A percentile compares a stretch with the other conserved stretches of the same genome.
Evolutionary conservation across 2,113 vertebrate genomes (phyloP).

Genomic region (Sula dactylatra): DNA sequence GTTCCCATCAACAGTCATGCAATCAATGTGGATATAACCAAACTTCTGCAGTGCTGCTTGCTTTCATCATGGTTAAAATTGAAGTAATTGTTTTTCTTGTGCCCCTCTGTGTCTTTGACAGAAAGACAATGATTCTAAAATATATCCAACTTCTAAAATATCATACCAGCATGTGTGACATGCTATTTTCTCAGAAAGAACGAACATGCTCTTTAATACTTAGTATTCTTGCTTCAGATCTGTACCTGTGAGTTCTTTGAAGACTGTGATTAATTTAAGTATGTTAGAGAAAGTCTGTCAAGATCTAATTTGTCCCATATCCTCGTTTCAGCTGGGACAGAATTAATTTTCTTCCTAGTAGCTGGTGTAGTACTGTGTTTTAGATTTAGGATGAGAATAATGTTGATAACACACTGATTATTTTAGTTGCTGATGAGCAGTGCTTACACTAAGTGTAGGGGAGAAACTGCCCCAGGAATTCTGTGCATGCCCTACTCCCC

Average conservation of each 20-base stretch:
- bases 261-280: not conserved
- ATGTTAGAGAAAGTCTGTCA: not conserved
- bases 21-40: not conserved
- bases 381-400: not conserved
- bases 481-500: no score
- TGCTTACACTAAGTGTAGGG: not conserved
- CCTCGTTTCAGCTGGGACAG: not conserved
- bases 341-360: not conserved
- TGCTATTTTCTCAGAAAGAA: not conserved
- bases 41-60: not conserved
- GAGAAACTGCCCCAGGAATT: no score
- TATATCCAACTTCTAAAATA: not conserved
- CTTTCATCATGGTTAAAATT: not conserved
- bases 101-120: not conserved
- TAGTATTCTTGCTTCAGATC: not conserved
- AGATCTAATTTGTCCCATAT: not conserved
- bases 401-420: no score
- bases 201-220: not conserved
- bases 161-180: not conserved
- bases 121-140: not conserved
- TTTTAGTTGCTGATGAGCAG: not conserved
- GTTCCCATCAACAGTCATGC: not conserved
- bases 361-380: not conserved
- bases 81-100: not conserved
- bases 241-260: not conserved